Base-by-base conservation (phyloP, 1,140 invertebrate genomes). In the Bradysia coprophila region DNA sequence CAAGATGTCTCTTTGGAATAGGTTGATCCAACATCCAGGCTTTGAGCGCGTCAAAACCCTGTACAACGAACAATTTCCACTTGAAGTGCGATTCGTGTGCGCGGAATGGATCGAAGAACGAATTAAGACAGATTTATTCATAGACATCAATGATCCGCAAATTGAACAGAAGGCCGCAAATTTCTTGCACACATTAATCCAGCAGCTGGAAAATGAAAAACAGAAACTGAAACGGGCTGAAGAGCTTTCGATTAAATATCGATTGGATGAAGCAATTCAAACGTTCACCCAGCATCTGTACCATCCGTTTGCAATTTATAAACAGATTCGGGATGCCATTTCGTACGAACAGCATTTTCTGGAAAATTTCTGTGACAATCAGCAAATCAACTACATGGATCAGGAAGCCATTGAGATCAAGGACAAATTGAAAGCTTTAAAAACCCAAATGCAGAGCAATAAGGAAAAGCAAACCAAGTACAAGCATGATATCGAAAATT, bases 91-190 rank as follows among this genome's bases (percentile, higher is more conserved):
- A 38, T 45, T 54, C 40, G 51, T 49, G 45, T 49, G 57, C 46
- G 57, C 57, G 45, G 46, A 50, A 41, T 59, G 57, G 57, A 59
- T 60, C 45, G 57, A 60, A 51, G 51, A 57, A 42, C 49, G 50
- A 48, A 56, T 60, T 50, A 56, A 58, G 55, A 55, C 50, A 55
- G 57, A 38, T 8, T 9, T 18, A 21, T 43, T 18, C 34, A 28
- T 38, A 10, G n/a, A 28, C 18, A 37, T 43, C 16, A 43, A 38
- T 28, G 18, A 42, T 33, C 33, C 20, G 10, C 20, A 38, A n/a
- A 23, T 18, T 38, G 23, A 43, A 11, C 11, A 31, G 15, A 9
- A 4, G 24, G 15, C 32, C 16, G 22, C 31, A 18, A 32, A 32
- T 33, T 41, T 41, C 33, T 8, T 41, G 4, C 15, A 16, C 13